Evolutionary conservation across 1,140 invertebrate species (phyloP).

Genomic region (Drosophila ficusphila): DNA sequence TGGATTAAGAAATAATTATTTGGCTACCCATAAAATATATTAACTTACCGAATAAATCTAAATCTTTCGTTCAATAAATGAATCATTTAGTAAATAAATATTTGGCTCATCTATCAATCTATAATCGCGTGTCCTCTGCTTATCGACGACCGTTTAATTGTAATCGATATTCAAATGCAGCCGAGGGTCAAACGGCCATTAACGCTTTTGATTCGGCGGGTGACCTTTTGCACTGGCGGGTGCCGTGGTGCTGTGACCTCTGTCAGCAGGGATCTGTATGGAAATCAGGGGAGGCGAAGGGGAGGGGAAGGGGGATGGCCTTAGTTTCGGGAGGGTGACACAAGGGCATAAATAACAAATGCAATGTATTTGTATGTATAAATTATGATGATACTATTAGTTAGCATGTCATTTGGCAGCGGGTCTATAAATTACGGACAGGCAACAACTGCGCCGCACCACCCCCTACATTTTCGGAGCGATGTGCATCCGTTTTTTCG

Average conservation of each 20-base stretch:
- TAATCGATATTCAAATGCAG: slow-evolving; percentile 54
- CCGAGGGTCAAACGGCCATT: slow-evolving; percentile 55
- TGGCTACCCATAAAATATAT: not conserved
- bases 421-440: slow-evolving; percentile 66
- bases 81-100: slow-evolving; percentile 1
- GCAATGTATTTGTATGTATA: slow-evolving; percentile 72
- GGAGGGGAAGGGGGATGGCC: not conserved
- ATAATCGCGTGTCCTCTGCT: not conserved
- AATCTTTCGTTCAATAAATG: not conserved
- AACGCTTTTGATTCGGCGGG: no score
- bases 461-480: not conserved
- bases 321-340: not conserved
- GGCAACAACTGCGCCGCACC: slow-evolving; percentile 57
- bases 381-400: slow-evolving; percentile 82
- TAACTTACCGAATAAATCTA: slow-evolving; percentile 2
- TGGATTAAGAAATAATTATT: no score
- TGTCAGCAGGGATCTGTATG: slow-evolving; percentile 61
- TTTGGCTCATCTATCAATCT: slow-evolving; percentile 11
- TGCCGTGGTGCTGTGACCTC: slow-evolving; percentile 69
- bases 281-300: not conserved
- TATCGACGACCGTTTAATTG: slow-evolving; percentile 26
- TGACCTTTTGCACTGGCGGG: slow-evolving; percentile 38
- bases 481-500: slow-evolving; percentile 40
- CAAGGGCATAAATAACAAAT: slow-evolving; percentile 68
- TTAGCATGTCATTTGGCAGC: slow-evolving; percentile 73